A percentile compares a stretch with the other conserved stretches of the same genome.
phyloP scores from a whole-genome alignment of 2,888 invertebrate genomes.

The Anthophora plumipes region DNA sequence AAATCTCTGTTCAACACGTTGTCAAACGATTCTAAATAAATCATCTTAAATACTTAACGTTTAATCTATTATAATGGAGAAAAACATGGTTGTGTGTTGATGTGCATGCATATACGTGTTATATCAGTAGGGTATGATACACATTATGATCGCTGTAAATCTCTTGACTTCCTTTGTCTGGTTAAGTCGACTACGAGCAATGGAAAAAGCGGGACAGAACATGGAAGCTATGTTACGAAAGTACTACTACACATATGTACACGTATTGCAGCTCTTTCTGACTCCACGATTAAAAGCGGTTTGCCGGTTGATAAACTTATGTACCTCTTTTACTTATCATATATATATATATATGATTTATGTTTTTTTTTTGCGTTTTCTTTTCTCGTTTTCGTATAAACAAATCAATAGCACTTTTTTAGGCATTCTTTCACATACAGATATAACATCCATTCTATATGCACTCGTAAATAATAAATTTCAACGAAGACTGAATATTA shows the following conservation, averaged over 20 bases:
- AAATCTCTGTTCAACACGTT: constrained; percentile 33
- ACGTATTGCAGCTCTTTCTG: constrained; percentile 64
- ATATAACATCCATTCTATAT: constrained; percentile 69
- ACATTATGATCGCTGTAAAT: constrained; percentile 53
- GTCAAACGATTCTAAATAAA: constrained; percentile 54
- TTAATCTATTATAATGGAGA: constrained; percentile 53
- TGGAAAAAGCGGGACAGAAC: constrained; percentile 65
- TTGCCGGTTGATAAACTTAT: constrained; percentile 59
- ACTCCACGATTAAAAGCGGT: constrained; percentile 53
- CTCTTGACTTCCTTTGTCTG: constrained; percentile 6
- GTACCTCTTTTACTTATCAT: constrained; percentile 11
- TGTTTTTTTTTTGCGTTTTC: constrained; percentile 12
- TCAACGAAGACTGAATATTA: constrained; percentile 63
- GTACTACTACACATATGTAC: constrained; percentile 67
- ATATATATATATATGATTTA: not conserved
- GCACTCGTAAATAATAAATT: constrained; percentile 69
- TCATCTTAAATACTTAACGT: constrained; percentile 52
- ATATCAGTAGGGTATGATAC: constrained; percentile 57
- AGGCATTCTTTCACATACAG: constrained; percentile 63
- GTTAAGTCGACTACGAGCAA: constrained; percentile 39
- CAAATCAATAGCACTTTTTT: constrained; percentile 62
- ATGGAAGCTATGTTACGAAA: constrained; percentile 60
- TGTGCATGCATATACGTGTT: constrained; percentile 54
- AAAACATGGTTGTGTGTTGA: constrained; percentile 40
- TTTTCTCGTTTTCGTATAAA: constrained; percentile 44